Conservation (phyloP, 2,797 vertebrate genomes). For the Poecile montanus region DNA sequence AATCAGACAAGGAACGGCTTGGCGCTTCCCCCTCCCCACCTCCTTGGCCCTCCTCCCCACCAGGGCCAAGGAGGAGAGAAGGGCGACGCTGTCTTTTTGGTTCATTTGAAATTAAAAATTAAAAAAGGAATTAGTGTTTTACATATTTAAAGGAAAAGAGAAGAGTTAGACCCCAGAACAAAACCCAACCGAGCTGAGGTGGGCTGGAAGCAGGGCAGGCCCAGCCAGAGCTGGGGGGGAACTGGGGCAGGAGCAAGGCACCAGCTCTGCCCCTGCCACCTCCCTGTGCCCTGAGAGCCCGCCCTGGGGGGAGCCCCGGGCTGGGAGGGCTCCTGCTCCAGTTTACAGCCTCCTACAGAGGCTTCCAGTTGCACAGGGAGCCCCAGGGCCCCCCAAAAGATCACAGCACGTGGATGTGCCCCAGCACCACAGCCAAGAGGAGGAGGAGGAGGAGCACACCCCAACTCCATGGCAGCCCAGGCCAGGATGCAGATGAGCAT, state of each 20-base stretch:
- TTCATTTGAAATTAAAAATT: constrained; percentile 72
- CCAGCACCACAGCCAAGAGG: neutral
- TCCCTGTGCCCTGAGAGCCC: neutral
- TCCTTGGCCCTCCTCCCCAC: neutral
- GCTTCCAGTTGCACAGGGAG: constrained; percentile 73
- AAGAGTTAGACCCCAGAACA: constrained; percentile 64
- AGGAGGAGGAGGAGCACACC: neutral
- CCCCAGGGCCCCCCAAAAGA: neutral
- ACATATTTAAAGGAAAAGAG: constrained; percentile 66
- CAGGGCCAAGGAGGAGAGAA: neutral
- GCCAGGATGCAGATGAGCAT: neutral
- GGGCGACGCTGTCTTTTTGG: constrained; percentile 61
- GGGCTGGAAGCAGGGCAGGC: neutral
- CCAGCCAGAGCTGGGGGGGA: neutral
- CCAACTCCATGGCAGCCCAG: neutral
- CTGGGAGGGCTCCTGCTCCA: constrained; percentile 47
- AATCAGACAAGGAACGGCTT: constrained; percentile 67
- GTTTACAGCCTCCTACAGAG: constrained; percentile 29
- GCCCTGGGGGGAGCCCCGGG: neutral
- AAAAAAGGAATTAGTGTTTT: constrained; percentile 78
- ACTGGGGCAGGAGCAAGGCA: neutral
- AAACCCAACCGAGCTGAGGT: constrained; percentile 29
- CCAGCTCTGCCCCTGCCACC: neutral
- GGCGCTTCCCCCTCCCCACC: neutral
- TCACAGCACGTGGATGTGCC: neutral